Conservation (phyloP, 2,888 invertebrate species). For the Scaptomyza cyrtandrae region DNA sequence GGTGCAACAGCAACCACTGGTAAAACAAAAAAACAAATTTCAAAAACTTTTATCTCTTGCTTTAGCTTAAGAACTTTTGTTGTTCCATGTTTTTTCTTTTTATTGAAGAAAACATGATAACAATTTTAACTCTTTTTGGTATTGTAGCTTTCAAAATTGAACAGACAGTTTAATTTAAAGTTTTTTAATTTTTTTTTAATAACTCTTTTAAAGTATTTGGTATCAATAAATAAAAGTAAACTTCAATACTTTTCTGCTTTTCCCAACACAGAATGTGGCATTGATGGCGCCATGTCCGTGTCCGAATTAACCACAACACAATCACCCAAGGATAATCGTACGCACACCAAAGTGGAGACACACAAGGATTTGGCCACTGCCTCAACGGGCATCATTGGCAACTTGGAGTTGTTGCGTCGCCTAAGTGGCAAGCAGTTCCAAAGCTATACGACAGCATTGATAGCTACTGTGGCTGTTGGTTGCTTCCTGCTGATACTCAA, state of each 20-base stretch:
- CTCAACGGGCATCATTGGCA: slow-evolving; percentile 85
- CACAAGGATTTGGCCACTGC: slow-evolving; percentile 82
- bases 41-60: not conserved
- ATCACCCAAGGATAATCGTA: slow-evolving; percentile 84
- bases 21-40: slow-evolving; percentile 33
- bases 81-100: not conserved
- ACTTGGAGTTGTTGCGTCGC: slow-evolving; percentile 89
- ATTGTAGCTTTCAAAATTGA: not conserved
- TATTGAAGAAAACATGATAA: not conserved
- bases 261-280: slow-evolving; percentile 67
- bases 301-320: slow-evolving; percentile 79
- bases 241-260: not conserved
- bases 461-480: slow-evolving; percentile 94
- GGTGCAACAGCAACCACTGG: slow-evolving; percentile 82
- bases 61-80: not conserved
- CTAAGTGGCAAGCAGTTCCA: slow-evolving; percentile 92
- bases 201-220: too few species aligned
- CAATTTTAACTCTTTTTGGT: not conserved
- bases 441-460: slow-evolving; percentile 94
- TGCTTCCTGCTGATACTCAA: slow-evolving; percentile 92
- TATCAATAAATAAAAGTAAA: too few species aligned
- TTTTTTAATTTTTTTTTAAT: not conserved
- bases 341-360: slow-evolving; percentile 57
- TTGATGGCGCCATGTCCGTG: slow-evolving; percentile 80
- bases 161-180: not conserved